These are phyloP conservation scores for Stichopus horrens DNA, from an alignment of 53 echinoderm and acorn worm species.

Conservation along the genomic window DNA sequence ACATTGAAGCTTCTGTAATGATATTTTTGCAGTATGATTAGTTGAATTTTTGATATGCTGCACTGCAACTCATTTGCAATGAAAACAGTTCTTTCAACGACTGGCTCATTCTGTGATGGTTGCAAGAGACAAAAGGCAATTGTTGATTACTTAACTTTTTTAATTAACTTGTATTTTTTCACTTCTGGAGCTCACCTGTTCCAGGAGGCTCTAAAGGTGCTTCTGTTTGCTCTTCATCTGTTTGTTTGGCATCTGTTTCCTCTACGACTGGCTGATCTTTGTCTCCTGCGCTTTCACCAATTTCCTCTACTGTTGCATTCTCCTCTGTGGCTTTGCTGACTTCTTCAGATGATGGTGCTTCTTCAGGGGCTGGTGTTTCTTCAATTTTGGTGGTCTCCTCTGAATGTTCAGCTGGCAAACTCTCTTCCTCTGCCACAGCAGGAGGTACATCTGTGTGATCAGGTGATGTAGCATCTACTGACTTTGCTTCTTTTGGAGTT, in stretches of 20 bases:
- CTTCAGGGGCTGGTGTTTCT: neutral
- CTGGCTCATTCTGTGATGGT: no score
- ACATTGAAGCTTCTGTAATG: no score
- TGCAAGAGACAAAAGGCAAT: no score
- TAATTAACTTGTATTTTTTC: neutral
- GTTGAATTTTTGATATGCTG: no score
- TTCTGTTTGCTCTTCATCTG: neutral
- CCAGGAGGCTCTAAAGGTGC: neutral
- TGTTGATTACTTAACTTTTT: neutral
- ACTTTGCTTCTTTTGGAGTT: neutral
- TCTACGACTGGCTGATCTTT: neutral
- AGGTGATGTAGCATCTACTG: neutral
- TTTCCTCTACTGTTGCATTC: no score
- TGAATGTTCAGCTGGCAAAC: neutral
- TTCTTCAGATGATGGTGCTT: neutral
- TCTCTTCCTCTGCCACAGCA: neutral
- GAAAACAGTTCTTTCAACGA: no score
- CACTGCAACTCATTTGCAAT: no score
- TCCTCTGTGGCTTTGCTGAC: no score
- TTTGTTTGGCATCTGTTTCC: neutral
- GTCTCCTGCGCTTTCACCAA: no score
- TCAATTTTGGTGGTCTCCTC: neutral
- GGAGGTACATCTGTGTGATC: neutral
- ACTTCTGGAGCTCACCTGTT: neutral
- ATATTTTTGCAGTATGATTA: no score